Conservation (phyloP, 2,888 invertebrate genomes). For the Ormyrus thymus region DNA sequence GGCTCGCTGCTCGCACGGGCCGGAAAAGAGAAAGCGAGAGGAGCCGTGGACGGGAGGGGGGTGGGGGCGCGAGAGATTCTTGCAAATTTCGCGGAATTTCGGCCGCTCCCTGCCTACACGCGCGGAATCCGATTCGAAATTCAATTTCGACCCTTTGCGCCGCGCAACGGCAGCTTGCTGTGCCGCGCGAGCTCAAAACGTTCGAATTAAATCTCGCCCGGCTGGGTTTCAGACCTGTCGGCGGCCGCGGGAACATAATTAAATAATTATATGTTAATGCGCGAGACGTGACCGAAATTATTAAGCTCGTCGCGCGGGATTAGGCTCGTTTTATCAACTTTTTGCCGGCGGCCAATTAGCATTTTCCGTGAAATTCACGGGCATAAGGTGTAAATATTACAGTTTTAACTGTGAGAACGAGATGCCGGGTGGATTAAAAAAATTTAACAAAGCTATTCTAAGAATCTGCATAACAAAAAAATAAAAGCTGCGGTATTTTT, state of each 20-base stretch:
- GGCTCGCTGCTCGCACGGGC: background rate
- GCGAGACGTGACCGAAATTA: conserved; percentile 31
- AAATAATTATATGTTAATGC: conserved; percentile 45
- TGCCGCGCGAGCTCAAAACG: conserved; percentile 44
- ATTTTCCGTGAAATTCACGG: too few relatives aligned
- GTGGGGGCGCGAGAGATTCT: conserved; percentile 26
- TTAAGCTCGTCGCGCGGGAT: conserved; percentile 23
- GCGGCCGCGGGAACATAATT: background rate
- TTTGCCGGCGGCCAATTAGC: background rate
- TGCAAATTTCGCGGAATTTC: conserved; percentile 52
- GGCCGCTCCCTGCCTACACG: conserved; percentile 25
- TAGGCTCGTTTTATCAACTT: conserved; percentile 26
- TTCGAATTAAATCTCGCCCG: conserved; percentile 47
- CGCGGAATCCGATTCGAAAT: conserved; percentile 52
- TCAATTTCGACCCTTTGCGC: conserved; percentile 46
- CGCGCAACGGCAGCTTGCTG: too few relatives aligned
- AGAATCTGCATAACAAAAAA: too few relatives aligned
- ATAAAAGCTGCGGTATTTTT: too few relatives aligned
- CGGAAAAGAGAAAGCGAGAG: background rate
- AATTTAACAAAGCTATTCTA: too few relatives aligned
- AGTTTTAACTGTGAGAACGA: too few relatives aligned
- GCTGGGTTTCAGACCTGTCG: conserved; percentile 21
- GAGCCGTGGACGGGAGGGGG: background rate
- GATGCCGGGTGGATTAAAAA: too few relatives aligned
- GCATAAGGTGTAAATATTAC: too few relatives aligned